Percentiles rank a stretch among this genome's conserved stretches.
Conservation (phyloP, 2,888 invertebrate genomes). For the Diarsia mendica region DNA sequence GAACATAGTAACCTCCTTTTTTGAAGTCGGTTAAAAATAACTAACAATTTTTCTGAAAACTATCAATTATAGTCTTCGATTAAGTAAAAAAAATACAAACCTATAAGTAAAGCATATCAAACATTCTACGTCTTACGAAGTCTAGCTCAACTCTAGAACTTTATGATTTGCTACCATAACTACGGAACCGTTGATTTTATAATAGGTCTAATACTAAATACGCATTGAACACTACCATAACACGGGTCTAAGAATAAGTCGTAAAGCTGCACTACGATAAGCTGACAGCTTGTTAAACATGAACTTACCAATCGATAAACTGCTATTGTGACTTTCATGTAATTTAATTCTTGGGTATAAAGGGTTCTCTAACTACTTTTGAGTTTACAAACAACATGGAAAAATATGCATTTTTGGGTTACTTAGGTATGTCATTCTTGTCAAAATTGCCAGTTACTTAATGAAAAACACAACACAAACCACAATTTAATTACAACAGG, state of each 20-base stretch:
- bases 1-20: too few relatives aligned
- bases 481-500: too few relatives aligned
- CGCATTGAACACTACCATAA: slow-evolving; percentile 65
- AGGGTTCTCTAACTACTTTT: background rate
- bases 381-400: too few relatives aligned
- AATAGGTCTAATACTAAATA: slow-evolving; percentile 72
- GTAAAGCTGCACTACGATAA: slow-evolving; percentile 78
- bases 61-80: too few relatives aligned
- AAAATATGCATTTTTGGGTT: too few relatives aligned
- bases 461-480: too few relatives aligned
- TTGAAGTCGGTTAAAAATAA: too few relatives aligned
- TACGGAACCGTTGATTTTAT: slow-evolving; percentile 76
- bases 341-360: slow-evolving; percentile 62
- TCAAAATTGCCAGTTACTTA: too few relatives aligned
- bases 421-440: too few relatives aligned
- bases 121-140: background rate
- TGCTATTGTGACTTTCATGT: slow-evolving; percentile 65
- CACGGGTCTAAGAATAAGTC: slow-evolving; percentile 77
- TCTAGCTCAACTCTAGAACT: slow-evolving; percentile 38
- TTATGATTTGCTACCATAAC: slow-evolving; percentile 71
- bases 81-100: too few relatives aligned
- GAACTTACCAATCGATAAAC: slow-evolving; percentile 74
- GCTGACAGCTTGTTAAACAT: slow-evolving; percentile 82
- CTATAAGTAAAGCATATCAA: too few relatives aligned
- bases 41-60: too few relatives aligned